Percentiles rank a stretch among this genome's conserved stretches.
phyloP scores from a whole-genome alignment of 2,888 invertebrate genomes.

The Campopleginae sp. region DNA sequence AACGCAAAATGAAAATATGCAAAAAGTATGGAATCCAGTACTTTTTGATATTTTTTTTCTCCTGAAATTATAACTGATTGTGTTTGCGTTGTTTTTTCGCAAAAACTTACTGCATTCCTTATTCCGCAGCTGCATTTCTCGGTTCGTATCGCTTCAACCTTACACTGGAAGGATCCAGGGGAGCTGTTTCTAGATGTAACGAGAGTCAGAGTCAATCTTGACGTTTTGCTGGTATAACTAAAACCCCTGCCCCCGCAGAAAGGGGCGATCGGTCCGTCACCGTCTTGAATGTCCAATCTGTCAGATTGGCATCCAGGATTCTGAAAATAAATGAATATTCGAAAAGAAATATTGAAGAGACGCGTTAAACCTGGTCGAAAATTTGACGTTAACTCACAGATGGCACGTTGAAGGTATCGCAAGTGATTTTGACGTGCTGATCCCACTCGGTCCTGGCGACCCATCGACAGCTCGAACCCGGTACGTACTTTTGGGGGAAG shows the following conservation, averaged over 20 bases:
- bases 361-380: background rate
- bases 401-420: conserved; percentile 85
- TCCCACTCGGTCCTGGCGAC: conserved; percentile 83
- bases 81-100: too few species aligned
- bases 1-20: too few species aligned
- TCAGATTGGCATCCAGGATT: background rate
- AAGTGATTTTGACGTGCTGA: conserved; percentile 81
- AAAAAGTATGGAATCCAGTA: background rate
- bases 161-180: conserved; percentile 86
- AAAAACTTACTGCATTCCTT: conserved; percentile 83
- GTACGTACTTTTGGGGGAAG: conserved; percentile 83
- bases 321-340: background rate
- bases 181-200: conserved; percentile 73
- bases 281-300: conserved; percentile 69
- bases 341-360: background rate
- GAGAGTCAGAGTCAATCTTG: conserved; percentile 74
- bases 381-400: conserved; percentile 80
- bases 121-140: conserved; percentile 86
- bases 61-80: background rate
- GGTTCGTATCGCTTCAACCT: conserved; percentile 73
- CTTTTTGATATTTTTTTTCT: background rate
- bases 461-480: conserved; percentile 85
- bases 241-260: conserved; percentile 86
- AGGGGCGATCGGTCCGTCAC: conserved; percentile 85
- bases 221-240: conserved; percentile 73